Conservation (phyloP, 1,140 invertebrate genomes). For the Drosophila bipectinata region DNA sequence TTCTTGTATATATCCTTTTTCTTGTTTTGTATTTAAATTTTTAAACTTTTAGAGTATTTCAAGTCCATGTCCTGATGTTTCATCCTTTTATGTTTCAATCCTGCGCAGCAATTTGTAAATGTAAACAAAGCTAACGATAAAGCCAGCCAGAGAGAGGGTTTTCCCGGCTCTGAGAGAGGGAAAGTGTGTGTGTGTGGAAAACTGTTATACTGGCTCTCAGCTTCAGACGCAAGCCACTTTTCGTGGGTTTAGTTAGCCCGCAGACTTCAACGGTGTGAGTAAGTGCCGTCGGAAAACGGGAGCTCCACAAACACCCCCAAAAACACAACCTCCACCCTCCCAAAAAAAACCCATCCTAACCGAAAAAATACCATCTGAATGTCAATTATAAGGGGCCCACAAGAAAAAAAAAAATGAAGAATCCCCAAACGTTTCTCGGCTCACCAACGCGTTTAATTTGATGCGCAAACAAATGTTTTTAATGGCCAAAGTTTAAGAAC, state of each 20-base stretch:
- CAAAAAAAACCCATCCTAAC: conserved; percentile 1
- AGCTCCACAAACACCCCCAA: not conserved
- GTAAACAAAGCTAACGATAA: conserved; percentile 67
- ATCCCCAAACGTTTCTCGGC: conserved; percentile 41
- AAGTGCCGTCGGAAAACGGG: conserved; percentile 50
- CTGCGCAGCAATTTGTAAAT: conserved; percentile 63
- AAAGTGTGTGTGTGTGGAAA: conserved; percentile 5
- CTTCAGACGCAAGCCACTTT: conserved; percentile 29
- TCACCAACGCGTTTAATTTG: conserved; percentile 69
- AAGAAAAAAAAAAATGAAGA: not conserved
- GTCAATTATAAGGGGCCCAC: conserved; percentile 22
- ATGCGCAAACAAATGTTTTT: conserved; percentile 76
- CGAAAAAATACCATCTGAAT: conserved; percentile 13
- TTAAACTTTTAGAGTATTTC: conserved; percentile 4
- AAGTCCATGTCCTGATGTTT: not conserved
- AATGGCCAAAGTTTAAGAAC: conserved; percentile 63
- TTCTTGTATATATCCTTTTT: too few species aligned
- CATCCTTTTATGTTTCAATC: conserved; percentile 58
- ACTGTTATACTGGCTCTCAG: conserved; percentile 64
- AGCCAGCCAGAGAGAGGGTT: conserved; percentile 21
- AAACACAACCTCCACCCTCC: not conserved
- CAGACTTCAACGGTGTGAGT: conserved; percentile 61
- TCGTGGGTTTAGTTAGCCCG: conserved; percentile 45
- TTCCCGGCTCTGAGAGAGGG: conserved; percentile 6
- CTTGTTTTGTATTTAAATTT: not conserved